Conservation (phyloP, 2,797 vertebrate species). For the Otolemur crassicaudatus region DNA sequence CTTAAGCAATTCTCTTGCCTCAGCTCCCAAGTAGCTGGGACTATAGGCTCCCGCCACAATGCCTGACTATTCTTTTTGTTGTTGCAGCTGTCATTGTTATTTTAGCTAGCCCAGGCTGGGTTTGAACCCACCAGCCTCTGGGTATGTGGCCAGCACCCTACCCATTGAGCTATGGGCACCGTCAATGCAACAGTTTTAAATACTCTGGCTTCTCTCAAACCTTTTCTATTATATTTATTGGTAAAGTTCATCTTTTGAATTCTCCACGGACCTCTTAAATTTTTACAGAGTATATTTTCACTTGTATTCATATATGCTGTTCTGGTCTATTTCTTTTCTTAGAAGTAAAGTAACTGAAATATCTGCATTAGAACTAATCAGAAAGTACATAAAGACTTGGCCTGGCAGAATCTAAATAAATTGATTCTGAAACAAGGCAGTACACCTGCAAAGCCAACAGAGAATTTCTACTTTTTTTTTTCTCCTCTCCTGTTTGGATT, state of each 20-base stretch:
- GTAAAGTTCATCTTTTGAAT: conserved; percentile 37
- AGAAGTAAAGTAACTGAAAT: not conserved
- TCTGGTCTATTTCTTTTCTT: not conserved
- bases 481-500: not conserved
- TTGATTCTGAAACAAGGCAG: not conserved
- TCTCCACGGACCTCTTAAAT: not conserved
- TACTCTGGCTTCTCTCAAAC: not conserved
- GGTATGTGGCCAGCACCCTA: too few species aligned
- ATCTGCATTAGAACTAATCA: not conserved
- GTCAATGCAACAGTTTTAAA: not conserved
- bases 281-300: conserved; percentile 16
- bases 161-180: too few species aligned
- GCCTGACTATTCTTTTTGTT: too few species aligned
- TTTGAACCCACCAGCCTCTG: too few species aligned
- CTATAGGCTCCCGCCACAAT: too few species aligned
- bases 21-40: too few species aligned
- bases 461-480: not conserved
- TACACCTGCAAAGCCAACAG: not conserved
- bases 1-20: too few species aligned
- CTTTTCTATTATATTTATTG: not conserved
- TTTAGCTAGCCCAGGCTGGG: too few species aligned
- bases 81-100: too few species aligned
- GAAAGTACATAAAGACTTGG: not conserved
- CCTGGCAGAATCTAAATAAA: not conserved
- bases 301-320: not conserved